Evolutionary conservation across 1,140 invertebrate species (phyloP), one percentile per base, ranked within the genome.

Genomic region (Dendrolimus punctatus): DNA sequence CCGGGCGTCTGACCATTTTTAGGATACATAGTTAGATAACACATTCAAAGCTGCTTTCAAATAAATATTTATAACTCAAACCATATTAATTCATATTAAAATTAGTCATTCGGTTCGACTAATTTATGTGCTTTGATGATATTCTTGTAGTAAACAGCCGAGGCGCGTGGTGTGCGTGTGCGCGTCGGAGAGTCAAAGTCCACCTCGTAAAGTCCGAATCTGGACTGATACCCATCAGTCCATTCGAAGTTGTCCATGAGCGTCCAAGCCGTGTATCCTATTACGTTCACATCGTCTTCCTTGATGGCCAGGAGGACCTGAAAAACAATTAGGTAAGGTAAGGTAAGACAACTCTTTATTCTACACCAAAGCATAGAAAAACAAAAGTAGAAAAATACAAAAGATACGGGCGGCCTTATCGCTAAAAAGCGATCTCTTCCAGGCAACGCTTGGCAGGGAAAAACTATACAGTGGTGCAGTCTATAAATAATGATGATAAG

Each of bases 171-270:
- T 1, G 87, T 91, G 55, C 94, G 87, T 1, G 83, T 87, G 50
- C 90, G 87, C 2, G 89, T 69, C 0, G 90, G 88, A 57, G 91
- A 86, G 1, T 64, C 82, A 58, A 94, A 94, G 71, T 95, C 89
- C 2, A 95, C 92, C 36, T 90, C 84, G 60, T 92, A 90, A 0
- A 95, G 66, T 3, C 94, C 94, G 74, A 93, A 95, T 58, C 88
- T 90, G 62, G 90, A 80, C 2, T 8, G 50, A n/a, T 71, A 69
- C 8, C 73, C 68, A 10, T 54, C 49, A 6, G 40, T 45, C 66
- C 68, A 76, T 40, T 74, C 71, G 42, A 65, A 76, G 52, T 68
- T 73, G 23, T 73, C 71, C 48, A 76, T 66, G 6, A 76, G 47
- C 4, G 65, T 51, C 72, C 74, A 75, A 2, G 62, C 66, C 0